Evolutionary conservation across 2,797 vertebrate species (phyloP), one percentile per base, ranked within the genome.

Genomic region (Hydrolagus colliei): DNA sequence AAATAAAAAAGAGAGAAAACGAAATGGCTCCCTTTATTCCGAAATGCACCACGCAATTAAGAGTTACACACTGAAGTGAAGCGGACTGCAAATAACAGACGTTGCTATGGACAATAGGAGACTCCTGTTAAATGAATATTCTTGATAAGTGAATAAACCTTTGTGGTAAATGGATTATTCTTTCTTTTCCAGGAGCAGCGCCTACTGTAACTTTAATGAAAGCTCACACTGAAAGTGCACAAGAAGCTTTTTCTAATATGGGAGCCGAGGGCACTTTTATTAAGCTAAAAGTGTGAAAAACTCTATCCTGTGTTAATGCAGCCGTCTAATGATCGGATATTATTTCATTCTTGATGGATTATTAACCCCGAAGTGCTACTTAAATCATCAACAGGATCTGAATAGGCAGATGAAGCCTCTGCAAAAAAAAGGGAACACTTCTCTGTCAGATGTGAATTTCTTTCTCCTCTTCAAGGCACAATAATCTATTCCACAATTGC

Each of bases 271-370:
- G 65, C 65, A 71, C 27, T 71, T 35, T 84, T 84, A 84, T 84
- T 84, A 84, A 80, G 35, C 62, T 80, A 65, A 67, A 71, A 84
- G 65, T 84, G 79, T 71, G 32, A 84, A 52, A 52, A 84, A 84
- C 65, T 84, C 32, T 71, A 63, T 84, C 32, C 79, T 84, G 63
- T 67, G 13, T 41, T 71, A 71, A 68, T 84, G 32, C 79, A 84
- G 79, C 65, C 35, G 32, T 71, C 65, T 84, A 84, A 84, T 84
- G 65, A 84, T 84, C 65, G 32, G 65, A 84, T 84, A 84, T 84
- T 84, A 84, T 84, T 84, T 71, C 79, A 68, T 71, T 67, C 79
- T 71, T 84, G 79, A 84, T 84, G 79, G 79, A 71, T 84, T 84
- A 71, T 84, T 41, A 71, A 84, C 65, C 27, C 79, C 68, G 79